Conservation (phyloP, 1,140 invertebrate genomes). For the Bombus picipes region DNA sequence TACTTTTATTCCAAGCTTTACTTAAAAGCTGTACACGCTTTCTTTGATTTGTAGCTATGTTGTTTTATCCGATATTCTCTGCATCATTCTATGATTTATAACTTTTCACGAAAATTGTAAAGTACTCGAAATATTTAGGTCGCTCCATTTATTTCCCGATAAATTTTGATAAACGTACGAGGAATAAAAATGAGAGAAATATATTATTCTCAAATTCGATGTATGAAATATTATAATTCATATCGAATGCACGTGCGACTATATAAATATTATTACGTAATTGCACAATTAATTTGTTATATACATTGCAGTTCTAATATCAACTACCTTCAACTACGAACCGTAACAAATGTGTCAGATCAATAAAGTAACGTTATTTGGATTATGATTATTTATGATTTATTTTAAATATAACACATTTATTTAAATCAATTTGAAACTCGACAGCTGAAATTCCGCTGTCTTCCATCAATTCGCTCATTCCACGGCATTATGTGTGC, state of each 20-base stretch:
- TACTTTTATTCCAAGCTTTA: neutral
- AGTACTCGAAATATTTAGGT: neutral
- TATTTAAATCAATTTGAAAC: too few species aligned
- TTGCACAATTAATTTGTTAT: too few species aligned
- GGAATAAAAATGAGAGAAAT: neutral
- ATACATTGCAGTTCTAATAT: too few species aligned
- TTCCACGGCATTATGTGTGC: conserved; percentile 18
- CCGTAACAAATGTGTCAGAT: too few species aligned
- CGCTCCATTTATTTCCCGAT: neutral
- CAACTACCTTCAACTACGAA: too few species aligned
- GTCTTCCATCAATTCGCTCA: neutral
- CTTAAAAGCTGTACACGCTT: neutral
- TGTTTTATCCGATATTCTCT: neutral
- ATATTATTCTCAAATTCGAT: neutral
- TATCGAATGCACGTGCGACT: too few species aligned
- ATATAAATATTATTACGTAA: too few species aligned
- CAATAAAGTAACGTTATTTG: too few species aligned
- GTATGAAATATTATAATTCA: too few species aligned
- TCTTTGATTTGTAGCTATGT: neutral
- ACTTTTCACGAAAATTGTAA: neutral
- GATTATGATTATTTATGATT: too few species aligned
- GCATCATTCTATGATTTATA: neutral
- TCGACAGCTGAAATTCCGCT: conserved; percentile 29
- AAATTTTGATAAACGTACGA: neutral
- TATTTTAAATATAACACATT: too few species aligned